Base-by-base conservation (phyloP, 2,113 vertebrate species). In the Microtus montanus region DNA sequence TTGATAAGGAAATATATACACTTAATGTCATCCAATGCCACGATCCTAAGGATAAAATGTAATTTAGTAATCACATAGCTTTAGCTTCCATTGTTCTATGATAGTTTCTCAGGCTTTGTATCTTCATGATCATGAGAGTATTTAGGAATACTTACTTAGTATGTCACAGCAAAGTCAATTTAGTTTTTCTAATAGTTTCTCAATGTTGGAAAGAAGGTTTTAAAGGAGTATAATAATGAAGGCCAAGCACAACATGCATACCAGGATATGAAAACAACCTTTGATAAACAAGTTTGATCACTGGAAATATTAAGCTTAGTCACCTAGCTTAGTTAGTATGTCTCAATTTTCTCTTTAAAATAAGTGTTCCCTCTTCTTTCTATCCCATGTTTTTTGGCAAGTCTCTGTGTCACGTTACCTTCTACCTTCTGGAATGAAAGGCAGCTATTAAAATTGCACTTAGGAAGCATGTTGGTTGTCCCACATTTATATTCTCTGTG, bases 211-310 rank as follows among this genome's bases (percentile, higher is more conserved):
- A 44, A 70, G 17, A 84, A 19, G 20, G 35, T 47, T 96, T 96
- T 22, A 44, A 30, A 5, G 4, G 7, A 94, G 19, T 58, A 92
- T 89, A 13, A 92, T 26, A 20, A 77, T 52, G 82, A 28, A 85
- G 15, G 5, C 28, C 4, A 90, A 84, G 7, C 61, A 1, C 1
- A 2, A 91, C 77, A 89, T 87, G 82, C n/a, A 93, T 71, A 13
- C 44, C 52, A 82, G 78, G 20, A 85, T 47, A 44, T 82, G 4
- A 77, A 49, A 24, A 28, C 17, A 47, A 82, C 5, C 58, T 38
- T 6, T 93, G 30, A 90, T 84, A 28, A 90, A 61, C n/a, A 52
- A 92, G 15, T 79, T 30, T 96, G 84, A 44, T 87, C 49, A 61
- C 5, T 83, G 61, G 68, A 28, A 11, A 88, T 74, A 20, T 78